Evolutionary conservation across 1,140 invertebrate genomes (phyloP).

Genomic region (Zaprionus inermis): DNA sequence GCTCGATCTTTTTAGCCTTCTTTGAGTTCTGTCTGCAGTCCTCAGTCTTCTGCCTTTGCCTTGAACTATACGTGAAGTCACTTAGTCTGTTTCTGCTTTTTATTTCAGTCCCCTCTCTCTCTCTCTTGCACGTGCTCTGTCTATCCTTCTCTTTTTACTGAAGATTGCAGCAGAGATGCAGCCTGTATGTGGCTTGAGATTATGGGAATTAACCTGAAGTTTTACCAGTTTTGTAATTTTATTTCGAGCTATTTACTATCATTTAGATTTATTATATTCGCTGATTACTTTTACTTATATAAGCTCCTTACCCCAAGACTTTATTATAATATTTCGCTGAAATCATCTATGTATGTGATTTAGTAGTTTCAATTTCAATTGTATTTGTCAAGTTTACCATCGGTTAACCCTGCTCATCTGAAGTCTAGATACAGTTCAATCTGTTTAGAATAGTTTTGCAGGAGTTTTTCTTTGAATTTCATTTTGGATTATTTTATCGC

Average conservation of each 20-base stretch:
- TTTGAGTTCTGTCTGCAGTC: not conserved
- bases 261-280: not conserved
- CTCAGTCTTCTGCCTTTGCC: slow-evolving; percentile 23
- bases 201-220: not conserved
- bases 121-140: not conserved
- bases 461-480: too few species aligned
- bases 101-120: not conserved
- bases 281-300: not conserved
- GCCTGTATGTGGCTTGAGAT: not conserved
- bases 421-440: too few species aligned
- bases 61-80: slow-evolving; percentile 31
- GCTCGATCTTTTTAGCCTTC: slow-evolving; percentile 5
- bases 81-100: slow-evolving; percentile 24
- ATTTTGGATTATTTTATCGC: too few species aligned
- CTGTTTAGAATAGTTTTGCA: too few species aligned
- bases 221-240: not conserved
- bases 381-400: too few species aligned
- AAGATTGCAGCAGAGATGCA: not conserved
- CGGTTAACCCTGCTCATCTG: too few species aligned
- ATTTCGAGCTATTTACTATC: not conserved
- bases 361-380: too few species aligned
- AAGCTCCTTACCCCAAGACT: too few species aligned
- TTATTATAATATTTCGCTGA: too few species aligned
- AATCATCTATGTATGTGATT: too few species aligned
- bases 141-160: not conserved